Evolutionary conservation across 2,888 invertebrate genomes (phyloP).

Genomic region (Melieria omissa): DNA sequence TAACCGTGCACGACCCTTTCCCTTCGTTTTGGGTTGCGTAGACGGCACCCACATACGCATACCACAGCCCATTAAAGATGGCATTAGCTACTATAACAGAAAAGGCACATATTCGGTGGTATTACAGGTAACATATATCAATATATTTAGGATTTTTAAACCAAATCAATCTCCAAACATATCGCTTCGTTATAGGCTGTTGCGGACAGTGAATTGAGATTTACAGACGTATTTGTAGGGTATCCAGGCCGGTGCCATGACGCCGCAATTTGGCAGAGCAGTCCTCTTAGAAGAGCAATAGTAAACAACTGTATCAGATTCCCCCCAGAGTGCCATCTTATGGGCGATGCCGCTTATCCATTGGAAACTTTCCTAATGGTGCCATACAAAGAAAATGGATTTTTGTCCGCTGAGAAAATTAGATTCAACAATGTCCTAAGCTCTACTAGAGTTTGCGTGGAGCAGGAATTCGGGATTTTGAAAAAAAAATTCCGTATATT

Average conservation of each 20-base stretch:
- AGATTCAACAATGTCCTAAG: slow-evolving; percentile 35
- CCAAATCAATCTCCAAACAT: not conserved
- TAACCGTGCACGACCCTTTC: not conserved
- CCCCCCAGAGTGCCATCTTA: slow-evolving; percentile 32
- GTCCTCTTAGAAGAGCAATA: slow-evolving; percentile 30
- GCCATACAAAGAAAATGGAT: slow-evolving; percentile 38
- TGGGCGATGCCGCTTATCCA: slow-evolving; percentile 40
- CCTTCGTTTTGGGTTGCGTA: not conserved
- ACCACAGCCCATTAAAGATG: not conserved
- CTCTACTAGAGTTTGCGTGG: slow-evolving; percentile 38
- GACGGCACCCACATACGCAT: slow-evolving; percentile 2
- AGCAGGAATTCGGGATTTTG: not conserved
- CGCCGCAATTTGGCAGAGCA: slow-evolving; percentile 30
- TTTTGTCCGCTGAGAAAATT: slow-evolving; percentile 28
- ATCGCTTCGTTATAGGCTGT: slow-evolving; percentile 21
- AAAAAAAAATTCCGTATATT: not conserved
- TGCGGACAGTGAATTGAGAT: slow-evolving; percentile 33
- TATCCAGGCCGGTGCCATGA: slow-evolving; percentile 32
- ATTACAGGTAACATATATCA: not conserved
- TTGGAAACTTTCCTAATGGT: slow-evolving; percentile 37
- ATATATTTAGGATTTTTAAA: not conserved
- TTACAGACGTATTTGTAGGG: slow-evolving; percentile 34
- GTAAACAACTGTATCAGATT: slow-evolving; percentile 27
- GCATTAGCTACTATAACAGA: slow-evolving; percentile 5
- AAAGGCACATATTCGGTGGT: not conserved